A percentile compares a stretch with the other conserved stretches of the same genome.
Conservation (phyloP, 1,140 invertebrate species). For the Lordiphosa mommai region DNA sequence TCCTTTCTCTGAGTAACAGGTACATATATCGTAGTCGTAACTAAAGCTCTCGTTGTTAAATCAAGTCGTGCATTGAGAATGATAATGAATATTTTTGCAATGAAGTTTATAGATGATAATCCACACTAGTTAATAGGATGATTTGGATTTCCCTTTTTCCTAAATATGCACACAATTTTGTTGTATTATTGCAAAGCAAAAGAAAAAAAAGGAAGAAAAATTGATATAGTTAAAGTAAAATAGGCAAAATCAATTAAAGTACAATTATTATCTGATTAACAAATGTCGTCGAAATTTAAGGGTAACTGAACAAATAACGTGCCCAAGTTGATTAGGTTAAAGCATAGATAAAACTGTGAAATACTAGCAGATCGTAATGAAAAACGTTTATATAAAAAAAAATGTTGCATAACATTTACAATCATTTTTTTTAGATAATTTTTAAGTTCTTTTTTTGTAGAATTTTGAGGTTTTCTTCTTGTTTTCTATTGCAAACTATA, state of each 20-base stretch:
- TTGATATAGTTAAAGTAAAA: background rate
- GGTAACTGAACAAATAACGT: slow-evolving; percentile 5
- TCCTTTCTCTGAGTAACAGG: no score
- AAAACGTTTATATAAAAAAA: slow-evolving; percentile 68
- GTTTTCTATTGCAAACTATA: slow-evolving; percentile 49
- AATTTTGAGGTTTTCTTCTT: slow-evolving; percentile 21
- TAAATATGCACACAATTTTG: slow-evolving; percentile 72
- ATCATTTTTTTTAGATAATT: slow-evolving; percentile 45
- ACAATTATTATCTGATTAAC: no score
- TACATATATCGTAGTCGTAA: no score
- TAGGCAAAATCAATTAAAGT: no score
- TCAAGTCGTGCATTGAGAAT: no score
- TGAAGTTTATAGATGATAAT: no score
- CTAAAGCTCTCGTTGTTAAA: no score
- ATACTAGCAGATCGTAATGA: slow-evolving; percentile 62
- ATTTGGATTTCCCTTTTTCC: no score
- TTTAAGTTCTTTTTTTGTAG: slow-evolving; percentile 47
- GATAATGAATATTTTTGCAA: no score
- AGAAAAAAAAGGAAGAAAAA: slow-evolving; percentile 25
- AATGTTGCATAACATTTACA: slow-evolving; percentile 63
- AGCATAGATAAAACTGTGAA: slow-evolving; percentile 52
- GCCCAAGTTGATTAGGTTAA: slow-evolving; percentile 40
- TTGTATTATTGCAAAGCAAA: slow-evolving; percentile 39
- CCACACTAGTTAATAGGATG: no score
- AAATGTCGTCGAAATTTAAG: slow-evolving; percentile 19